A percentile compares a stretch with the other conserved stretches of the same genome.
These are phyloP conservation scores for Phaonia tiefii DNA, from an alignment of 2,888 invertebrate species.

Conservation along the genomic window DNA sequence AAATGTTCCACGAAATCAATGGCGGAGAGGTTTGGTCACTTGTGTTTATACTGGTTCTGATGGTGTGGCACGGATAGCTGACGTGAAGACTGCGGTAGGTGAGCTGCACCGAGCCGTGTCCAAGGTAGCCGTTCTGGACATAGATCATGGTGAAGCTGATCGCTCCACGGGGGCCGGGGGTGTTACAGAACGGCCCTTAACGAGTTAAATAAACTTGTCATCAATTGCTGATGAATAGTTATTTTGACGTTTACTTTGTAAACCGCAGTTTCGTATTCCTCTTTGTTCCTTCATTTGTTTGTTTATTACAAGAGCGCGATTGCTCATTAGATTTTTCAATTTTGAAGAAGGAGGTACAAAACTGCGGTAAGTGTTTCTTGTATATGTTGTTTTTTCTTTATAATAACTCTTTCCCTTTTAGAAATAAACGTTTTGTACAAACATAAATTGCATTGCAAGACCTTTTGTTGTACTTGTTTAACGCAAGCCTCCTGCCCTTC, in stretches of 20 bases:
- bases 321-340: neutral
- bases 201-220: too few relatives aligned
- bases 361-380: conserved; percentile 21
- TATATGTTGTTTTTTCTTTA: neutral
- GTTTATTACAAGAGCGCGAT: neutral
- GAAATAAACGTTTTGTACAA: conserved; percentile 32
- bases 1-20: conserved; percentile 12
- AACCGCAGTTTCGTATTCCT: conserved; percentile 13
- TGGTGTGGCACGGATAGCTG: conserved; percentile 67
- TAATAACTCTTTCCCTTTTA: neutral
- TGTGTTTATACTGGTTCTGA: conserved; percentile 48
- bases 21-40: too few relatives aligned
- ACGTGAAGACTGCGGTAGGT: conserved; percentile 68
- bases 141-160: conserved; percentile 78
- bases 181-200: too few relatives aligned
- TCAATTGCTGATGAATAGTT: too few relatives aligned
- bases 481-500: too few relatives aligned
- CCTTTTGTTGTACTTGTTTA: too few relatives aligned
- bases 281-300: neutral
- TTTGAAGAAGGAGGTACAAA: conserved; percentile 30
- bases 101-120: conserved; percentile 67
- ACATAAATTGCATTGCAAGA: neutral
- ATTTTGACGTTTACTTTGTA: too few relatives aligned
- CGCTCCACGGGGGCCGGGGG: too few relatives aligned
- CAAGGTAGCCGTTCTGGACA: conserved; percentile 75